Base-by-base conservation (phyloP, 1,140 invertebrate genomes). In the Pseudoatta argentina region DNA sequence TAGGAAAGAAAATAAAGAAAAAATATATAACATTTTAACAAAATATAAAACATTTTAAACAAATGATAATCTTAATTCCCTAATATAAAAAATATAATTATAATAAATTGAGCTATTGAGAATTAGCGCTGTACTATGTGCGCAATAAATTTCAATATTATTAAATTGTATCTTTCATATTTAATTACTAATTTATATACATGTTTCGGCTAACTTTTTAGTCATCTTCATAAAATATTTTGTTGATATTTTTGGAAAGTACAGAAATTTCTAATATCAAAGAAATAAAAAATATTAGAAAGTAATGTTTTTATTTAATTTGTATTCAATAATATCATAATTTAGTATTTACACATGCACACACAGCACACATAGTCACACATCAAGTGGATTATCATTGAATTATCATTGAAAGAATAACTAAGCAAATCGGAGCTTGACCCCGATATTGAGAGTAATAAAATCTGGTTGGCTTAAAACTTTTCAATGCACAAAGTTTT, bases 401-500 rank as follows among this genome's bases (percentile, higher is more conserved):
- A 4, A 18, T 79, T 12, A 39, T 71, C 18, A 21, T 21, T 57
- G 8, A 71, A 81, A 48, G 44, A 69, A 59, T 71, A 55, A 59
- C 7, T 0, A 72, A 61, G 24, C 10, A 57, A 2, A 71, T 71
- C 51, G 51, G 10, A 59, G 24, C 18, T 72, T 66, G 4, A 72
- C 16, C 34, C n/a, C 67, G 34, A 82, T 73, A 67, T 71, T 27
- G 18, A 16, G 5, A 34, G 30, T 10, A 27, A 30, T 73, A 6
- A 16, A 39, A 72, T 39, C 34, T 55, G 16, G 53, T 24, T 81
- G 34, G 27, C 21, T 6, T 6, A n/a, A 73, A 82, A 82, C 34
- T 82, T 73, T 82, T 30, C 27, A 53, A 73, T 59, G 39, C 53
- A 18, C 2, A n/a, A 27, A 24, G 34, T 48, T 82, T 82, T 82